Evolutionary conservation across 92 coral and sea anemone genomes (phyloP).

Genomic region (Parazoanthus swiftii): DNA sequence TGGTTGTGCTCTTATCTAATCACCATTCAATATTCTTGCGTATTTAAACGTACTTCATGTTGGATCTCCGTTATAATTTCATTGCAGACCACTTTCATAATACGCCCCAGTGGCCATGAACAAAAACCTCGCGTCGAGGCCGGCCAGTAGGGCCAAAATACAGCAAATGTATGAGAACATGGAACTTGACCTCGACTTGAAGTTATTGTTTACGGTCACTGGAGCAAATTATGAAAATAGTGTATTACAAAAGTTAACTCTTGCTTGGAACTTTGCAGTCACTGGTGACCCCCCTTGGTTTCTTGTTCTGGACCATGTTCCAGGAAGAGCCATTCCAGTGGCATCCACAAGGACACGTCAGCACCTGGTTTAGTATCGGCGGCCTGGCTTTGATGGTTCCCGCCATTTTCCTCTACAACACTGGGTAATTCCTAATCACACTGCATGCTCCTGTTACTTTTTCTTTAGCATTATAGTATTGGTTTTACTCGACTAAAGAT

Average conservation of each 20-base stretch:
- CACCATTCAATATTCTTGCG: neutral
- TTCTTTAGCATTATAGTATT: no score
- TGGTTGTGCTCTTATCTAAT: no score
- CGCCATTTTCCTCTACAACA: conserved; percentile 60
- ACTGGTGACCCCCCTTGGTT: conserved; percentile 83
- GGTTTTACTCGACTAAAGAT: no score
- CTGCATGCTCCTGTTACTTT: neutral
- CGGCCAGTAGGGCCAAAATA: no score
- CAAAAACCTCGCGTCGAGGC: no score
- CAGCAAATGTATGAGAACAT: no score
- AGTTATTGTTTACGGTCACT: no score
- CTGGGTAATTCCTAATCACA: neutral
- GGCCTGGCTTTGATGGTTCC: conserved; percentile 87
- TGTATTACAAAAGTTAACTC: neutral
- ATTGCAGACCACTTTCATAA: no score
- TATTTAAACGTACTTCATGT: neutral
- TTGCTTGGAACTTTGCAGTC: conserved; percentile 51
- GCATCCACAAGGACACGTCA: conserved; percentile 67
- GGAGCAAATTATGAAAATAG: no score
- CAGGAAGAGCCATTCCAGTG: conserved; percentile 74
- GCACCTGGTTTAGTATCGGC: conserved; percentile 77
- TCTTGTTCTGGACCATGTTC: conserved; percentile 89
- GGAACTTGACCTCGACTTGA: no score
- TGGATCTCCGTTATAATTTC: no score
- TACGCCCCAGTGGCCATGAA: no score